phyloP scores from a whole-genome alignment of 2,113 vertebrate genomes.

The Lethenteron reissneri region DNA sequence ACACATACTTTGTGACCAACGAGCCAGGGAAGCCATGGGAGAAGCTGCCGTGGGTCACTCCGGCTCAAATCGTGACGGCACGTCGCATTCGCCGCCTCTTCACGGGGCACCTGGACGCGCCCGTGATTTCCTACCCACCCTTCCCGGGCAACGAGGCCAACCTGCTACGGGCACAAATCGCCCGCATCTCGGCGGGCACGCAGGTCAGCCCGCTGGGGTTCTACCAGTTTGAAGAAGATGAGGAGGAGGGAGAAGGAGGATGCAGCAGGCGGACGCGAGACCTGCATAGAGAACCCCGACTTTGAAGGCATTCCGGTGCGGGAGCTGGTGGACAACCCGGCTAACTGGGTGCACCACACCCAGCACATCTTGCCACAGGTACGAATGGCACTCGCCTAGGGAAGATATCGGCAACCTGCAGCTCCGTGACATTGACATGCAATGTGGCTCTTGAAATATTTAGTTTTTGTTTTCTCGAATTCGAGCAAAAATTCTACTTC shows the following conservation, averaged over 20 bases:
- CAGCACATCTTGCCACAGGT: slow-evolving; percentile 69
- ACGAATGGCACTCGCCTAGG: slow-evolving; percentile 9
- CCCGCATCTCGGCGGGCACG: slow-evolving; percentile 69
- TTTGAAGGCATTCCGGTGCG: neutral
- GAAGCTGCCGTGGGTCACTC: slow-evolving; percentile 50
- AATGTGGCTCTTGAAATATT: too few relatives aligned
- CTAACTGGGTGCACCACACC: slow-evolving; percentile 63
- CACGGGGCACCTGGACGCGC: slow-evolving; percentile 28
- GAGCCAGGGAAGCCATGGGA: slow-evolving; percentile 60
- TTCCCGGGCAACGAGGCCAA: slow-evolving; percentile 74
- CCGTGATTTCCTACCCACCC: slow-evolving; percentile 51
- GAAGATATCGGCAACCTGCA: neutral
- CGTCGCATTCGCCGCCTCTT: neutral
- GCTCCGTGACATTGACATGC: too few relatives aligned
- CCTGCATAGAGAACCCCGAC: neutral
- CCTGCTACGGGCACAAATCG: slow-evolving; percentile 70
- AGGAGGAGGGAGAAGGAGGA: neutral
- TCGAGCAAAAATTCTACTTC: too few relatives aligned
- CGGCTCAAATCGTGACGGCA: slow-evolving; percentile 44
- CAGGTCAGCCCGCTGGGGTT: slow-evolving; percentile 65
- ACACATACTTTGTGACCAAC: slow-evolving; percentile 61
- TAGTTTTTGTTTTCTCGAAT: too few relatives aligned
- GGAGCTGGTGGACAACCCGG: slow-evolving; percentile 25
- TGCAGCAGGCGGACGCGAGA: neutral
- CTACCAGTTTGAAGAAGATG: slow-evolving; percentile 43